These are phyloP conservation scores for Tamias sibiricus DNA, from an alignment of 2,113 vertebrate genomes.

Conservation along the genomic window DNA sequence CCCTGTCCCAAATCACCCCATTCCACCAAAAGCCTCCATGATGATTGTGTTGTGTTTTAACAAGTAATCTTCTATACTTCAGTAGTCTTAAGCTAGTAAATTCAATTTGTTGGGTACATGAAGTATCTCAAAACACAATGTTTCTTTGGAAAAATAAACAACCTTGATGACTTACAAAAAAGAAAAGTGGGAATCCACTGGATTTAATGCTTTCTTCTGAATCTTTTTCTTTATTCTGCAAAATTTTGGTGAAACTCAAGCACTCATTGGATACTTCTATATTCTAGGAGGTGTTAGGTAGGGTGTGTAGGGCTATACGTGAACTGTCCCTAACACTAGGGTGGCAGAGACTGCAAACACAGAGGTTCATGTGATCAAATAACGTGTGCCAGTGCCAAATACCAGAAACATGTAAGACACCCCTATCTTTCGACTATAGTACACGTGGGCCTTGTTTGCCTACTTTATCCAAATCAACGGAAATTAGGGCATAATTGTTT, in stretches of 20 bases:
- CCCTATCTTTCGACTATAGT: not conserved
- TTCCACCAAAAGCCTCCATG: not conserved
- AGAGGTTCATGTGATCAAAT: not conserved
- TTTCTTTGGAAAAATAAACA: not conserved
- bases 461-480: not conserved
- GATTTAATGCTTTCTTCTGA: not conserved
- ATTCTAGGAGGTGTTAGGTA: not conserved
- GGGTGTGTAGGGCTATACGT: not conserved
- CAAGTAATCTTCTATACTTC: not conserved
- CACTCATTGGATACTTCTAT: not conserved
- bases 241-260: not conserved
- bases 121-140: not conserved
- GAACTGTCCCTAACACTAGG: not conserved
- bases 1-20: not conserved
- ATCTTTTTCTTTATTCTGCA: constrained; percentile 28
- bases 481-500: constrained; percentile 42
- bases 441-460: not conserved
- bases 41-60: not conserved
- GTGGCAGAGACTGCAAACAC: too few relatives aligned
- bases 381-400: rapidly evolving
- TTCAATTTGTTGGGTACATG: not conserved
- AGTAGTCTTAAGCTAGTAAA: not conserved
- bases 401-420: not conserved
- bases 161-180: not conserved
- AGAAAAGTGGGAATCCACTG: not conserved